These are phyloP conservation scores for Crax fasciolata DNA, from an alignment of 2,797 vertebrate genomes.

Conservation along the genomic window DNA sequence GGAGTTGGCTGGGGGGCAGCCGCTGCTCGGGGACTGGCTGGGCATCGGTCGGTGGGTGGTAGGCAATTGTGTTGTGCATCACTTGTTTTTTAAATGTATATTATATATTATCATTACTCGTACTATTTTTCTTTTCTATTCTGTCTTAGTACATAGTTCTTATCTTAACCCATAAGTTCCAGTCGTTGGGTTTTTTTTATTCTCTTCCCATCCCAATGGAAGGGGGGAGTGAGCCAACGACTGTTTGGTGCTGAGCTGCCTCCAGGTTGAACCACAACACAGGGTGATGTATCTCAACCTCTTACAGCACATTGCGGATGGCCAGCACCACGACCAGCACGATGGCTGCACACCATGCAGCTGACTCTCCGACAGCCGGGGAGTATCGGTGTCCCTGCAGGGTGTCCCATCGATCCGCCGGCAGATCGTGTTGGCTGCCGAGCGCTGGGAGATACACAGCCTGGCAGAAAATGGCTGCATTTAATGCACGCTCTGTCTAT, in stretches of 20 bases:
- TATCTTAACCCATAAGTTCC: too few species aligned
- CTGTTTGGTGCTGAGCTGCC: not conserved
- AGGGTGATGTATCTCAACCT: not conserved
- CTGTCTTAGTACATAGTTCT: too few species aligned
- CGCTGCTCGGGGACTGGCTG: too few species aligned
- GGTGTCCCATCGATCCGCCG: constrained; percentile 22
- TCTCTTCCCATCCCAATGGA: too few species aligned
- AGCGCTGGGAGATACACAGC: not conserved
- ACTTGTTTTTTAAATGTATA: too few species aligned
- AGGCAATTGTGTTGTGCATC: too few species aligned
- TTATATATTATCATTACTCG: too few species aligned
- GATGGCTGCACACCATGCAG: not conserved
- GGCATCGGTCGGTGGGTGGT: too few species aligned
- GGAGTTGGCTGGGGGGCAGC: too few species aligned
- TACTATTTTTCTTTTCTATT: too few species aligned
- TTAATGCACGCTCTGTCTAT: not conserved
- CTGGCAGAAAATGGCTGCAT: not conserved
- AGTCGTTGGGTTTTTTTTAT: too few species aligned
- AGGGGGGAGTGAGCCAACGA: not conserved
- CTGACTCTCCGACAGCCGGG: not conserved
- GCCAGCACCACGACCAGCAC: not conserved
- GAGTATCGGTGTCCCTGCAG: constrained; percentile 36
- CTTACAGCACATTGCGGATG: not conserved
- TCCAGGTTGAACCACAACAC: not conserved
- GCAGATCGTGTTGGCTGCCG: not conserved